These are phyloP conservation scores for Pseudochirops cupreus DNA, from an alignment of 2,797 vertebrate species.

Conservation along the genomic window DNA sequence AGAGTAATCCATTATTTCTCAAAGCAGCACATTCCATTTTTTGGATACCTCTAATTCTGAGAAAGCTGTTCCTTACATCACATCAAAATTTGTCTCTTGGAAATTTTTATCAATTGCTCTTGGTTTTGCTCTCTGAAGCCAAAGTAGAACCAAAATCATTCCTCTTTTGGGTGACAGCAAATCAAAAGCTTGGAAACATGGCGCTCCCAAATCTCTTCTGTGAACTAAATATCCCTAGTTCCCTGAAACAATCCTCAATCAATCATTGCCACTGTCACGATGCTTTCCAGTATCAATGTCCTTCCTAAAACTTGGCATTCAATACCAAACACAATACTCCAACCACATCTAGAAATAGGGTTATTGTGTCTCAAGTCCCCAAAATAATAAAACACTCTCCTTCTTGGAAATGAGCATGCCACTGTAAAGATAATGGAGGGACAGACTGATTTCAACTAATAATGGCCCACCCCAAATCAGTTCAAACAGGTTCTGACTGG, in stretches of 20 bases:
- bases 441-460: background rate
- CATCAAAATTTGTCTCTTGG: background rate
- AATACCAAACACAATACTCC: too few relatives aligned
- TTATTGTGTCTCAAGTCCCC: background rate
- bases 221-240: background rate
- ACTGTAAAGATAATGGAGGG: background rate
- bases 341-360: background rate
- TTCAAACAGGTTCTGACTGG: background rate
- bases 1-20: background rate
- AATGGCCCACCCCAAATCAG: background rate
- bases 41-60: background rate
- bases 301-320: background rate
- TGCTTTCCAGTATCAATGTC: background rate
- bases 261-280: background rate
- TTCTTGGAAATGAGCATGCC: background rate
- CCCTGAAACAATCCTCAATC: background rate
- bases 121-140: background rate
- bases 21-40: background rate
- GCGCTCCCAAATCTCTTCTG: background rate
- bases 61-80: background rate
- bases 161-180: background rate
- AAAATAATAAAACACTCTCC: background rate
- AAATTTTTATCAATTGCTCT: background rate
- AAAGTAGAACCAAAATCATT: too few relatives aligned
- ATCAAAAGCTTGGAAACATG: background rate